Conservation (phyloP, 2,888 invertebrate species). For the Anaspis maculata region DNA sequence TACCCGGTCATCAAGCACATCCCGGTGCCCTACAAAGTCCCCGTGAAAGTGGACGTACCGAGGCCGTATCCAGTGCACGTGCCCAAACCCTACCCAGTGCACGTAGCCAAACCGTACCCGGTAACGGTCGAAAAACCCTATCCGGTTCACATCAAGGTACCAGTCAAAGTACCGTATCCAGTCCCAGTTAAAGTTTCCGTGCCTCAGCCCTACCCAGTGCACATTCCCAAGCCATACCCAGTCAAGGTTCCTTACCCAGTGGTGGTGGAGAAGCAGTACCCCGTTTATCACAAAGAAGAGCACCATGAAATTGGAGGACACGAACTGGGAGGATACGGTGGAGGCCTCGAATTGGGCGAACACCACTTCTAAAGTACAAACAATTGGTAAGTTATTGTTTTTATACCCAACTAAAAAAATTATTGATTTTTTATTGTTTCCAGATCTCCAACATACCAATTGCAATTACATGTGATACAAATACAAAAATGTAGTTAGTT, state of each 20-base stretch:
- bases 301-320: slow-evolving; percentile 5
- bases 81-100: slow-evolving; percentile 51
- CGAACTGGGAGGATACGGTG: background rate
- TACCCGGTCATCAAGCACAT: slow-evolving; percentile 41
- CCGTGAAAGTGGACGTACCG: slow-evolving; percentile 32
- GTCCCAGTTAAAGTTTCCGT: slow-evolving; percentile 32
- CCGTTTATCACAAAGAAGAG: slow-evolving; percentile 23
- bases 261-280: slow-evolving; percentile 48
- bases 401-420: no score
- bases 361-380: background rate
- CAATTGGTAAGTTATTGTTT: no score
- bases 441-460: no score
- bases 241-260: slow-evolving; percentile 53
- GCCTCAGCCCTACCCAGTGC: slow-evolving; percentile 45
- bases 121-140: slow-evolving; percentile 32
- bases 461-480: no score
- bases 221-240: slow-evolving; percentile 48
- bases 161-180: slow-evolving; percentile 44
- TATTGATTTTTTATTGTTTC: no score
- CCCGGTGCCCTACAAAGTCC: slow-evolving; percentile 49
- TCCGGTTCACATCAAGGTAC: slow-evolving; percentile 44
- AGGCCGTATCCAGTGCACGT: slow-evolving; percentile 48
- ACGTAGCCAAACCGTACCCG: slow-evolving; percentile 48
- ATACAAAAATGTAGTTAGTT: no score
- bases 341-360: slow-evolving; percentile 4